A percentile compares a stretch with the other conserved stretches of the same genome.
Conservation (phyloP, 2,797 vertebrate genomes). For the Sebastiscus tertius region DNA sequence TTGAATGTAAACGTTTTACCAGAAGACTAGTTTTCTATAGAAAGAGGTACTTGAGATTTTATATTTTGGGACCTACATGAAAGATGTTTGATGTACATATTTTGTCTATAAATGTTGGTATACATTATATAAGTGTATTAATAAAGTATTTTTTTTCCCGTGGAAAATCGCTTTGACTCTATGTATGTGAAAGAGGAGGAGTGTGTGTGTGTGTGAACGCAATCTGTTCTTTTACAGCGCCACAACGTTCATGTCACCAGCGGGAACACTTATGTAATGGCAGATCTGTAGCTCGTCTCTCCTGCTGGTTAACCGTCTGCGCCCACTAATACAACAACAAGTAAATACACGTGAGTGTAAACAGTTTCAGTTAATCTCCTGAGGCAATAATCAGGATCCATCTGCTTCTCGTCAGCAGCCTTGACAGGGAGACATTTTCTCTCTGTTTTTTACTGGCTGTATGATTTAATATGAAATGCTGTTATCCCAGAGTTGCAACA, state of each 20-base stretch:
- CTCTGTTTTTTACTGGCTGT: not conserved
- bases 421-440: not conserved
- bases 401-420: constrained; percentile 26
- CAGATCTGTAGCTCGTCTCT: constrained; percentile 17
- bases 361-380: constrained; percentile 21
- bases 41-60: constrained; percentile 97
- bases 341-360: constrained; percentile 21
- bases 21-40: constrained; percentile 92
- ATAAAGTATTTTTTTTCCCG: constrained; percentile 97
- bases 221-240: constrained; percentile 23
- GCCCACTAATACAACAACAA: constrained; percentile 38
- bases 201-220: constrained; percentile 1
- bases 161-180: constrained; percentile 80
- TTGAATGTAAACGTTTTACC: constrained; percentile 94
- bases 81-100: constrained; percentile 97
- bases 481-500: not conserved
- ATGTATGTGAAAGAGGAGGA: constrained; percentile 1
- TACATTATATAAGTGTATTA: constrained; percentile 92
- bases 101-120: constrained; percentile 96
- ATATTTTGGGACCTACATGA: constrained; percentile 94
- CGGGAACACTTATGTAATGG: constrained; percentile 60
- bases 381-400: constrained; percentile 34
- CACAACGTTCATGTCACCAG: constrained; percentile 35
- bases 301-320: constrained; percentile 51
- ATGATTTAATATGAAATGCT: not conserved